phyloP scores from a whole-genome alignment of 2,113 vertebrate genomes.

The Callaeas wilsoni region DNA sequence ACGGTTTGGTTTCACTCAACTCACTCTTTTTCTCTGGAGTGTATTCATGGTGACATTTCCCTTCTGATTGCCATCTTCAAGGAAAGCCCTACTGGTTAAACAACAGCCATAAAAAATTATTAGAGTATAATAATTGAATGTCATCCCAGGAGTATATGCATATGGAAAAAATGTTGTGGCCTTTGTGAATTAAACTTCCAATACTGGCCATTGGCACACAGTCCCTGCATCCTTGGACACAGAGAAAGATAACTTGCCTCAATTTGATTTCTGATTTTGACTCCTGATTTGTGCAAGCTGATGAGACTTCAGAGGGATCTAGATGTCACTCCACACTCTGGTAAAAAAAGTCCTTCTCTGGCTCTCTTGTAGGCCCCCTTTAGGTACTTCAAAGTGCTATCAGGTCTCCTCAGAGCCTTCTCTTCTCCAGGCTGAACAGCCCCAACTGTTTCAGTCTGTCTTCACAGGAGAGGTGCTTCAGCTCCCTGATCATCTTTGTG shows the following conservation, averaged over 20 bases:
- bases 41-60: not conserved
- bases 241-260: not conserved
- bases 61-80: not conserved
- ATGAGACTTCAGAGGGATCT: not conserved
- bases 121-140: not conserved
- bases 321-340: not conserved
- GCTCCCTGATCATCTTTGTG: not conserved
- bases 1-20: not conserved
- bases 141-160: not conserved
- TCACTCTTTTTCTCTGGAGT: not conserved
- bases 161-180: not conserved
- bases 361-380: not conserved
- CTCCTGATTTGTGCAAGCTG: not conserved
- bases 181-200: not conserved
- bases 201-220: not conserved
- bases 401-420: not conserved
- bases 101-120: not conserved
- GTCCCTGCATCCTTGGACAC: not conserved
- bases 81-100: not conserved
- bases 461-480: not conserved
- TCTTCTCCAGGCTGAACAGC: not conserved
- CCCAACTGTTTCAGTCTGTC: not conserved
- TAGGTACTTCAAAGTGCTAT: not conserved
- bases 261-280: not conserved
- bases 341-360: not conserved